These are phyloP conservation scores for Oreortyx pictus DNA, from an alignment of 2,797 vertebrate species.

Conservation along the genomic window DNA sequence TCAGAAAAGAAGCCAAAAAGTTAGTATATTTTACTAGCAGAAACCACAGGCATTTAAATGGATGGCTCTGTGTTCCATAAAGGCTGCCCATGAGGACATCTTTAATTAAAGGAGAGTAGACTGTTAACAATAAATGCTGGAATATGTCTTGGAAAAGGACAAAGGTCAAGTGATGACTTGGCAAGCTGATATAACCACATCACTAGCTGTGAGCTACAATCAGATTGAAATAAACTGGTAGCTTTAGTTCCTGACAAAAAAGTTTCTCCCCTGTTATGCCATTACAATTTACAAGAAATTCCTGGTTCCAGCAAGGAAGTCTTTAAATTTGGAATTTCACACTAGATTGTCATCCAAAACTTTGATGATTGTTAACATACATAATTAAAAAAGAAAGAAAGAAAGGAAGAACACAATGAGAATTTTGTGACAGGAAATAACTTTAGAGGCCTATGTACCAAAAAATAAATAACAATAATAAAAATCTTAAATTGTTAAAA, in stretches of 20 bases:
- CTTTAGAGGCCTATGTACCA: background rate
- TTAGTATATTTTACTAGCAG: background rate
- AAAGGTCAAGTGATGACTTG: conserved; percentile 39
- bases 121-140: conserved; percentile 37
- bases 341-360: background rate
- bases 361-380: background rate
- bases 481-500: conserved; percentile 21
- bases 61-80: background rate
- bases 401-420: background rate
- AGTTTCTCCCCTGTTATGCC: background rate
- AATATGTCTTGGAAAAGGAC: conserved; percentile 43
- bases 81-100: background rate
- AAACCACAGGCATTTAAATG: conserved; percentile 25
- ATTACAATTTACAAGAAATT: background rate
- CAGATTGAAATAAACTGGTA: background rate
- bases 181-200: conserved; percentile 2
- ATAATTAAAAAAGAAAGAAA: conserved; percentile 23
- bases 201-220: background rate
- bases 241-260: background rate
- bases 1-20: background rate
- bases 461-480: background rate
- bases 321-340: conserved; percentile 33
- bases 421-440: conserved; percentile 44
- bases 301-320: background rate
- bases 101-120: conserved; percentile 3